Percentiles rank a stretch among this genome's conserved stretches.
phyloP scores from a whole-genome alignment of 2,888 invertebrate genomes.

The Synanthedon formicaeformis region DNA sequence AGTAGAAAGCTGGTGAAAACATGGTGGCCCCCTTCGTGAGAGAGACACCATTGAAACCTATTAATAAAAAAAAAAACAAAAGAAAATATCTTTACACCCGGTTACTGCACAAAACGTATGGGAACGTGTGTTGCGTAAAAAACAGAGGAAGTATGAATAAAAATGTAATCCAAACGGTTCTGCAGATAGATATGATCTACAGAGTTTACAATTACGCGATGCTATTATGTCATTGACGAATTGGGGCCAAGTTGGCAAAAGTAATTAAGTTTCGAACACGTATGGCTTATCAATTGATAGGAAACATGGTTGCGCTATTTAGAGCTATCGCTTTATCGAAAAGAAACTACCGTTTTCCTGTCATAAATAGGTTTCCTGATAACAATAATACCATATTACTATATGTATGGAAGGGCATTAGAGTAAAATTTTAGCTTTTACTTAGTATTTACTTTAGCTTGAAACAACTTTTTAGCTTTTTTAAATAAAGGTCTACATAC shows the following conservation, averaged over 20 bases:
- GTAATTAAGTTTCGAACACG: conserved; percentile 10
- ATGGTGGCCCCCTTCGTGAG: neutral
- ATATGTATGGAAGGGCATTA: too few species aligned
- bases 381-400: too few species aligned
- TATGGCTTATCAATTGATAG: neutral
- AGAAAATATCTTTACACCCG: neutral
- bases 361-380: too few species aligned
- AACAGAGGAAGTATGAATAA: conserved; percentile 46
- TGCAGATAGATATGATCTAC: conserved; percentile 16
- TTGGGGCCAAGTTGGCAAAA: conserved; percentile 13
- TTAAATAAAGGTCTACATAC: too few species aligned
- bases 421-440: too few species aligned
- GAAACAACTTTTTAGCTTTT: too few species aligned
- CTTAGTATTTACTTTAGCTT: too few species aligned
- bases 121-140: conserved; percentile 34
- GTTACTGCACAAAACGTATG: conserved; percentile 19
- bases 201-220: conserved; percentile 9
- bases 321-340: too few species aligned
- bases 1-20: neutral
- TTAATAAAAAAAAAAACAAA: neutral
- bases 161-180: conserved; percentile 28
- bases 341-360: too few species aligned
- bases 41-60: neutral
- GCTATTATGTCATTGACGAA: conserved; percentile 15
- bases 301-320: neutral